Evolutionary conservation across 2,113 vertebrate genomes (phyloP), one percentile per base, ranked within the genome.

Genomic region (Galbula dea): DNA sequence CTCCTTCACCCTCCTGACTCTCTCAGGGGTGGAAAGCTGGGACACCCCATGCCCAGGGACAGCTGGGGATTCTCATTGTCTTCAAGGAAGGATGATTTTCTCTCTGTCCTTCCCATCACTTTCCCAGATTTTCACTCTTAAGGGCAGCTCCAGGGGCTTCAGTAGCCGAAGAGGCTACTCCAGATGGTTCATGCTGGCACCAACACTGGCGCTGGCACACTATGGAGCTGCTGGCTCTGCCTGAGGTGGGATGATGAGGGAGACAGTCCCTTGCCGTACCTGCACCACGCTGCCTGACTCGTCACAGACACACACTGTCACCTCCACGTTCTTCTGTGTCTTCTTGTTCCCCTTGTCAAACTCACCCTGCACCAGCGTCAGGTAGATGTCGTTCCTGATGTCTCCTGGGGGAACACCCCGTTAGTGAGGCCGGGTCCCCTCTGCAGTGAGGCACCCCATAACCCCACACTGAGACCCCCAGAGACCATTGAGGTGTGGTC

Each of bases 291-390:
- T 80, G 49, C 96, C 96, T 0, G 69, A 34, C 79, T 97, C 96
- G 0, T 97, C 95, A 1, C 96, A 97, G 68, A 97, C 96, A 1
- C 93, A 96, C 93, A 97, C 95, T 0, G 91, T 96, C 90, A 97
- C 96, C 58, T 97, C 96, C 89, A 97, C 96, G 1, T 97, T 97
- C 93, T 97, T 97, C 91, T 88, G 96, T 0, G 96, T 97, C 84
- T 96, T 97, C 89, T 97, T 97, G 89, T 24, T 97, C 15, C 96
- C 96, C 75, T 97, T 97, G 83, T 97, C 97, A 0, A 97, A 97
- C 82, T 97, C 97, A 0, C 97, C 97, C 80, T 97, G 96, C 71
- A 97, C 91, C 89, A 97, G 66, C 0, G 97, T 97, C 85, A 97
- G 93, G 94, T 97, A 97, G 49, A 97, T 96, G 86, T 97, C 97